These are phyloP conservation scores for Clarias platycephalus DNA, from an alignment of 2,797 vertebrate species.

Conservation along the genomic window DNA sequence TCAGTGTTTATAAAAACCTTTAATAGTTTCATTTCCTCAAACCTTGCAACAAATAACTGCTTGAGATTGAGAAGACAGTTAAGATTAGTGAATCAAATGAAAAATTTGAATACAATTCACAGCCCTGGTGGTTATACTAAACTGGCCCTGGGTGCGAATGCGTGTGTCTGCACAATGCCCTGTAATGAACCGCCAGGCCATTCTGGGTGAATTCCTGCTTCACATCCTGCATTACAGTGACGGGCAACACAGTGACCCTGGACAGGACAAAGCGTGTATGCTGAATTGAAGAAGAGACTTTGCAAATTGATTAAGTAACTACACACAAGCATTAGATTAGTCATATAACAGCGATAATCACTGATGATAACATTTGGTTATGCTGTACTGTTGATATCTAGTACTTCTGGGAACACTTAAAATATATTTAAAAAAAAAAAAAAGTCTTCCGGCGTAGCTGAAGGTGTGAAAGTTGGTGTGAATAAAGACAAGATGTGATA, in stretches of 20 bases:
- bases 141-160: not conserved
- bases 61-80: no score
- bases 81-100: no score
- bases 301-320: not conserved
- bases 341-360: not conserved
- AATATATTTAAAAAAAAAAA: not conserved
- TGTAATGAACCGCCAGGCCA: not conserved
- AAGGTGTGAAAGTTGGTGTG: constrained; percentile 23
- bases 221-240: not conserved
- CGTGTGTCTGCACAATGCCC: not conserved
- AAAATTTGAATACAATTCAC: no score
- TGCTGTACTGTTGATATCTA: not conserved
- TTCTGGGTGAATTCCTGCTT: not conserved
- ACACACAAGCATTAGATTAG: not conserved
- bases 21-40: no score
- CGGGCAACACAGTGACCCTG: no score
- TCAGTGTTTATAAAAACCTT: no score
- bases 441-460: not conserved
- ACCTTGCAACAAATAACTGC: no score
- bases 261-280: not conserved
- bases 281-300: not conserved
- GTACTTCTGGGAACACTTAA: not conserved
- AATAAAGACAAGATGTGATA: not conserved
- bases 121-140: not conserved
- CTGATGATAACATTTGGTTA: not conserved